Base-by-base conservation (phyloP, 2,888 invertebrate genomes). In the Cheilosia vernalis region DNA sequence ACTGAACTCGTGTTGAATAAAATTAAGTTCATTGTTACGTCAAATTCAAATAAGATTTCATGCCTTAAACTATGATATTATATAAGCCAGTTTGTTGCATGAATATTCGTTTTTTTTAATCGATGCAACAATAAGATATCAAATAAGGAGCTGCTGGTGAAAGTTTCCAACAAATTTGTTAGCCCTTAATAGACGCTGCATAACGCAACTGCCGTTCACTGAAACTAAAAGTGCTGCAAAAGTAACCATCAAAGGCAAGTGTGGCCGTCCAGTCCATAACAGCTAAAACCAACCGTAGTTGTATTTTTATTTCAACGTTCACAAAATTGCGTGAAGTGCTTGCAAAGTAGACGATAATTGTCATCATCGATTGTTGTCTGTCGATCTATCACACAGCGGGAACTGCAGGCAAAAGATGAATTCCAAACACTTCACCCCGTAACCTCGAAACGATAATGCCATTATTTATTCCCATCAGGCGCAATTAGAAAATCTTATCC, bases 391-490 rank as follows among this genome's bases (percentile, higher is more conserved):
- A 30, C 37, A 76, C 44, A 53, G 53, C 27, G 70, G 13, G 64
- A 58, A 66, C 53, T 60, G 60, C 76, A 70, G 19, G 30, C 21
- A 51, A 60, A 51, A 77, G 10, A 77, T 37, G 55, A 70, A 77
- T 77, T 64, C 66, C 58, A 49, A 70, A 69, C 44, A 64, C 58
- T 70, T 70, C 64, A 70, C 63, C 56, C 27, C 24, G 53, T 58
- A 76, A 53, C 81, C 81, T 77, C 81, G 81, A 70, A 72, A 53
- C 40, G 21, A 47, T 66, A 21, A 21, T 6, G 33, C 30, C 53
- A 74, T 64, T 82, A 64, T 61, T 70, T 64, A 82, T 82, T 82
- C 82, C 66, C 58, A 58, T 60, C 77, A 77, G 47, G 42, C 55
- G 77, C 72, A 60, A 77, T 72, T 66, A 82, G 55, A 77, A 67